Percentiles rank a stretch among this genome's conserved stretches.
Evolutionary conservation across 2,113 vertebrate genomes (phyloP).

Genomic region (Psittacara wagleri): DNA sequence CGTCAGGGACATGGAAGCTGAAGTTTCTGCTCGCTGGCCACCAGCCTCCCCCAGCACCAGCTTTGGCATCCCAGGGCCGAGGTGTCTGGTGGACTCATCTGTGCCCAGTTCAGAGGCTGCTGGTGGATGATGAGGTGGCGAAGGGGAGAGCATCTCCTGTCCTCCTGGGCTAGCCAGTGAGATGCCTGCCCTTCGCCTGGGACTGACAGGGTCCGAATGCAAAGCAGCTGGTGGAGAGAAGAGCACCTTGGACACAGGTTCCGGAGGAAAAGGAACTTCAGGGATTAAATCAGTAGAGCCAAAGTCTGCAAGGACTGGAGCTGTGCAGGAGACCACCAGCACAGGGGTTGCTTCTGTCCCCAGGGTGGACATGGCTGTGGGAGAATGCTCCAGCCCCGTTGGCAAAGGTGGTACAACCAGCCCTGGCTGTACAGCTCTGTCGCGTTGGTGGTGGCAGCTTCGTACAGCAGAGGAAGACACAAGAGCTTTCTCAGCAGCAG

Average conservation of each 20-base stretch:
- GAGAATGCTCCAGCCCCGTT: background rate
- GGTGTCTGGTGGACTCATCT: no score
- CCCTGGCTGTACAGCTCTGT: background rate
- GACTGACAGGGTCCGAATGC: background rate
- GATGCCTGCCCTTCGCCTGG: background rate
- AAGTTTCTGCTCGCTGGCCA: background rate
- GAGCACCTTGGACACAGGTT: background rate
- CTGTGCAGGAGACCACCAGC: background rate
- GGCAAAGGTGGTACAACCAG: background rate
- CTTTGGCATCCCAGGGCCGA: background rate
- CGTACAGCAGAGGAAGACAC: background rate
- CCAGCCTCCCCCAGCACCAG: background rate
- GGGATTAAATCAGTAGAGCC: background rate
- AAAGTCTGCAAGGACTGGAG: background rate
- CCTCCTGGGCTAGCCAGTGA: background rate
- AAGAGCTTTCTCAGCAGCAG: background rate
- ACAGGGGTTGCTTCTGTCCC: background rate
- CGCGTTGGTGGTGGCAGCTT: background rate
- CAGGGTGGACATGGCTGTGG: background rate
- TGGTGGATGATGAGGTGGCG: background rate
- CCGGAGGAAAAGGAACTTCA: background rate
- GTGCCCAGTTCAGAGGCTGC: background rate
- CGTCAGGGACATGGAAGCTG: fast-evolving
- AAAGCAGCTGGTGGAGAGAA: background rate
- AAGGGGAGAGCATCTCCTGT: background rate